Base-by-base conservation (phyloP, 1,140 invertebrate genomes). In the fruit fly (Drosophila melanogaster) region DNA sequence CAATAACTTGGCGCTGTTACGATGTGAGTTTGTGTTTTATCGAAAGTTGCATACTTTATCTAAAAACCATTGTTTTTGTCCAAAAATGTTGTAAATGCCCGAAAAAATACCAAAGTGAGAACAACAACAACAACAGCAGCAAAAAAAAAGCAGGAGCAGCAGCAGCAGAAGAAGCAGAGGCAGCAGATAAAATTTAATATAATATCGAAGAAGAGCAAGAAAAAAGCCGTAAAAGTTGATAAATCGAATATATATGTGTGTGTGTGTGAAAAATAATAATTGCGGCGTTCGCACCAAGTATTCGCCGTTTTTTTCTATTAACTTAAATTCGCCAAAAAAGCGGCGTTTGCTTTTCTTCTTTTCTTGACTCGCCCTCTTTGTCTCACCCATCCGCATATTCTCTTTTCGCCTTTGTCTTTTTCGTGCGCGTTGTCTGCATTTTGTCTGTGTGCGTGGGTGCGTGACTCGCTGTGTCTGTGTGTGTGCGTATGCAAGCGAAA, bases 341-440 rank as follows among this genome's bases (percentile, higher is more conserved):
- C 64, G 37, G 50, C 41, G 61, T 19, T 72, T 73, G 37, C 59
- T 49, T 59, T 72, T 30, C 30, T 30, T 8, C 26, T 26, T 43
- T 72, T 41, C 54, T 43, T 41, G 24, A 35, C 47, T 70, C 40
- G 35, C 38, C 55, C 43, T 77, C 72, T 76, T 76, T 77, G 51
- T 76, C 62, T 76, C 19, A 44, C 62, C 44, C 59, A 30, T 22
- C 33, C 59, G 30, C 35, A 33, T 67, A 65, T 67, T 49, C 59
- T 64, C 47, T 51, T 59, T 72, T 53, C 44, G 69, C 44, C 72
- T 74, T 66, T 76, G 53, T 75, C 60, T 66, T 75, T 75, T 75
- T 75, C 60, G 71, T 75, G 72, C 50, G 57, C 33, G 35, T 33
- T 46, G 53, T 57, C 69, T 58, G 79, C 51, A 8, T 54, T 67